A percentile compares a stretch with the other conserved stretches of the same genome.
These are phyloP conservation scores for Azorinus chamasolen DNA, from an alignment of 2,888 invertebrate species.

Conservation along the genomic window DNA sequence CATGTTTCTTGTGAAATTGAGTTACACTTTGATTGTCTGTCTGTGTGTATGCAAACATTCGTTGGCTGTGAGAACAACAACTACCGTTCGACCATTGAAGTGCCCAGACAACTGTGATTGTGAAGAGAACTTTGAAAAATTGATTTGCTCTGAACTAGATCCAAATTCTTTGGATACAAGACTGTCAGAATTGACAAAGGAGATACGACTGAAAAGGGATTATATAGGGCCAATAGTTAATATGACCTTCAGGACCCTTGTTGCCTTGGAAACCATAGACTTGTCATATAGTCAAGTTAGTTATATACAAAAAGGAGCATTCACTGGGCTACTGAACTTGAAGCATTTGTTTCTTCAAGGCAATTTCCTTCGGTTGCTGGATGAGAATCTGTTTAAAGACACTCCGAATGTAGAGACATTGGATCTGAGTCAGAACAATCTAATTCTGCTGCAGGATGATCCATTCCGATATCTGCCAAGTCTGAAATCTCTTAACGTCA, in stretches of 20 bases:
- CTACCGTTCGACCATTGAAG: conserved; percentile 6
- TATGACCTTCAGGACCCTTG: conserved; percentile 56
- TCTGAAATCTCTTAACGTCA: conserved; percentile 74
- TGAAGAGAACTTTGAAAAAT: conserved; percentile 8
- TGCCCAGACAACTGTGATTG: conserved; percentile 56
- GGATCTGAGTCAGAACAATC: conserved; percentile 75
- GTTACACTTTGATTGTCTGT: too few species aligned
- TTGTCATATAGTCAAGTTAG: conserved; percentile 61
- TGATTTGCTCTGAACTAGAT: conserved; percentile 1
- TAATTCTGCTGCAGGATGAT: conserved; percentile 67
- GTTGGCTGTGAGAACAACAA: not conserved
- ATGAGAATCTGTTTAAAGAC: conserved; percentile 69
- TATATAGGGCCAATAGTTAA: conserved; percentile 65
- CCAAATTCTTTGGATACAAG: conserved; percentile 16
- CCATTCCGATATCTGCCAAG: conserved; percentile 68
- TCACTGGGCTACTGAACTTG: conserved; percentile 59
- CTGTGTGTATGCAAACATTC: too few species aligned
- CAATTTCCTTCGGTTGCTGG: conserved; percentile 70
- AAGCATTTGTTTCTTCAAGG: conserved; percentile 56
- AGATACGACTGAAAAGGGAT: conserved; percentile 59
- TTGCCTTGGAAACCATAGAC: conserved; percentile 60
- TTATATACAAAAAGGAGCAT: conserved; percentile 57
- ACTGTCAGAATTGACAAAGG: conserved; percentile 46
- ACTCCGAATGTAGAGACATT: conserved; percentile 67
- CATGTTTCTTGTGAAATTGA: too few species aligned